A percentile compares a stretch with the other conserved stretches of the same genome.
phyloP scores from a whole-genome alignment of 2,113 vertebrate species.

The Danio rerio region GRCz12tu NC_133197.1:34722001-34722500 shows the following conservation, averaged over 20 bases:
- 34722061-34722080: conserved; percentile 44
- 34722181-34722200: background rate
- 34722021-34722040: conserved; percentile 42
- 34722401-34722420: too few species aligned
- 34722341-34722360: too few species aligned
- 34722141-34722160: conserved; percentile 10
- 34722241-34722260: conserved; percentile 9
- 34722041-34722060: conserved; percentile 36
- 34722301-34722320: conserved; percentile 20
- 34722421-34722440: too few species aligned
- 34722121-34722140: background rate
- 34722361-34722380: too few species aligned
- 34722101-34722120: conserved; percentile 14
- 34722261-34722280: conserved; percentile 25
- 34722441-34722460: too few species aligned
- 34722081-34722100: conserved; percentile 21
- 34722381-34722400: too few species aligned
- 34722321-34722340: conserved; percentile 8
- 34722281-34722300: conserved; percentile 48
- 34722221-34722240: conserved; percentile 24
- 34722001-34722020: conserved; percentile 26
- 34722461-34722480: too few species aligned
- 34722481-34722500: too few species aligned
- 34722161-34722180: conserved; percentile 26
- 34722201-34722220: conserved; percentile 12